Conservation (phyloP, 1,140 invertebrate species). For the Solenopsis invicta region DNA sequence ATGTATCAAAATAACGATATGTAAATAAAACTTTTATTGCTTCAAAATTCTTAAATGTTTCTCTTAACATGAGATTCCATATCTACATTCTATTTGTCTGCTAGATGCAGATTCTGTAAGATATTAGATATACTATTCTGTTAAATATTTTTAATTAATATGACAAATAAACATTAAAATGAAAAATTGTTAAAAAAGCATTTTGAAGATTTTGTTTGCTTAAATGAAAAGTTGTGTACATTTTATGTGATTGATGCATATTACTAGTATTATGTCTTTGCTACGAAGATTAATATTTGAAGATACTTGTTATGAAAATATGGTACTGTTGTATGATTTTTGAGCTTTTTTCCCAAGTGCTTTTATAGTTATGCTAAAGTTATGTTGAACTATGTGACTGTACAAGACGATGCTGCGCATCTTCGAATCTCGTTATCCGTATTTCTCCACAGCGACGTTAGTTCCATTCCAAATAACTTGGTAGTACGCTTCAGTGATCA, state of each 20-base stretch:
- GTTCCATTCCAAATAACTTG: conserved; percentile 70
- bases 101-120: too few relatives aligned
- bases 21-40: not conserved
- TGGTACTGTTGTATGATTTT: conserved; percentile 22
- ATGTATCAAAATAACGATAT: not conserved
- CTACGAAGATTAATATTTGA: too few relatives aligned
- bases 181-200: not conserved
- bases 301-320: not conserved
- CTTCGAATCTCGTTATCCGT: conserved; percentile 68
- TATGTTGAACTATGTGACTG: conserved; percentile 37
- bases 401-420: conserved; percentile 22
- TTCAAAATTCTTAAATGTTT: conserved; percentile 3
- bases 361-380: conserved; percentile 37
- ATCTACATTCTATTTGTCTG: not conserved
- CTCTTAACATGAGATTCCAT: not conserved
- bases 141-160: not conserved
- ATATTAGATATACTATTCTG: too few relatives aligned
- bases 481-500: conserved; percentile 56
- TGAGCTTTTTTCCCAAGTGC: conserved; percentile 2
- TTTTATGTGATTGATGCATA: not conserved
- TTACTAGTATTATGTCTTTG: not conserved
- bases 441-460: conserved; percentile 61
- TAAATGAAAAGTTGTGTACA: not conserved
- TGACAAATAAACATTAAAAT: not conserved
- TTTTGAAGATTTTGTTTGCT: not conserved